Base-by-base conservation (phyloP, 1,140 invertebrate species). In the Diorhabda carinulata region DNA sequence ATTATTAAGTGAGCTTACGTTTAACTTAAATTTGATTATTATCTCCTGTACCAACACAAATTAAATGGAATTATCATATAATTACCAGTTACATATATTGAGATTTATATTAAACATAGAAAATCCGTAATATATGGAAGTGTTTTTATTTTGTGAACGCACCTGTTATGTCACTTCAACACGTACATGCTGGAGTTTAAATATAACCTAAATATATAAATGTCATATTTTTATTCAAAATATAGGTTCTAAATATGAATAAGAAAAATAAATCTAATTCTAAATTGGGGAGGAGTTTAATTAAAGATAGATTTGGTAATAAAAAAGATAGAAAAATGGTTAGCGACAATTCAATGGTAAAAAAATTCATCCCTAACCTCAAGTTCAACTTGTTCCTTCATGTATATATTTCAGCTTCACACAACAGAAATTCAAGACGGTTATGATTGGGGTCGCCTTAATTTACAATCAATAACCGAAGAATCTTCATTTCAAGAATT, bases 401-500 rank as follows among this genome's bases (percentile, higher is more conserved):
- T 66, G 43, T 64, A 63, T 56, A 62, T 62, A 76, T 85, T 85
- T 64, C 76, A 96, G 93, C 80, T 95, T 2, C 94, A 97, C 76
- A 95, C 92, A 6, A 88, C 91, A 44, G 94, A 97, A 77, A 81
- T 97, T 1, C 86, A 92, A 78, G 95, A 97, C 85, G 94, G 93
- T 3, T 93, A 92, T 76, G 92, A 97, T 64, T 97, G 93, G 93
- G 91, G 90, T 59, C 85, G 92, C 56, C 82, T 97, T 0, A 96
- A 97, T 83, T 83, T 98, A 3, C 90, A 94, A 78, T 98, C 96
- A 0, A 92, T 98, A 0, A 99, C 97, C 0, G 96, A 98, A 78
- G 94, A 99, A 80, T 95, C 89, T 64, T 95, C 94, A 25, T 89
- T 99, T 68, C 93, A 98, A 84, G 97, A 99, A 75, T 99, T 99